These are phyloP conservation scores for Dolichopus griseipennis DNA, from an alignment of 2,888 invertebrate genomes.

Conservation along the genomic window DNA sequence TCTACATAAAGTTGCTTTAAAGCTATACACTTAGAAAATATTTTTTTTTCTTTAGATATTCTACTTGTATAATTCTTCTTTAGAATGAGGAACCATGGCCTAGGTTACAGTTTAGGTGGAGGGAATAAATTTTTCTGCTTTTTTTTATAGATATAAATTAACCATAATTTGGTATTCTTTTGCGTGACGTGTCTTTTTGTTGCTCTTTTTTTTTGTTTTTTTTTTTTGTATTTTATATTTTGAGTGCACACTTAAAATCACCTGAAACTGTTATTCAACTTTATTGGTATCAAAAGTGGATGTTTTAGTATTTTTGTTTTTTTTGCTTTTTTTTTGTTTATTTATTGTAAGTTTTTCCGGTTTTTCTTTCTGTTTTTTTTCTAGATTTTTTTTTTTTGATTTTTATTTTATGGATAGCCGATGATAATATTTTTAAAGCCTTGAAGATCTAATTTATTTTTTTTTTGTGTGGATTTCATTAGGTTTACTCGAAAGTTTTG, in stretches of 20 bases:
- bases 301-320: neutral
- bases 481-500: no score
- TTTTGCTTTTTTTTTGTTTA: no score
- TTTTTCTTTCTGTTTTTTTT: neutral
- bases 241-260: constrained; percentile 1
- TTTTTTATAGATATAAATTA: neutral
- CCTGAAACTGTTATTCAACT: constrained; percentile 4
- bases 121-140: neutral
- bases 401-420: neutral
- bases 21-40: no score
- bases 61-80: no score
- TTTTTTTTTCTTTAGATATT: no score
- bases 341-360: neutral
- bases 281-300: neutral
- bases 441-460: neutral
- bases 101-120: neutral
- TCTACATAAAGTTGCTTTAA: no score
- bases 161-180: constrained; percentile 1
- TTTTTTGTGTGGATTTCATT: no score
- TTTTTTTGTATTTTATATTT: neutral
- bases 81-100: no score
- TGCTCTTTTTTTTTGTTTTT: no score
- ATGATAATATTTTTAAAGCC: neutral
- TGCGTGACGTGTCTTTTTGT: neutral
- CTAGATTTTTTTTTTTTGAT: no score